Evolutionary conservation across 2,113 vertebrate species (phyloP), one percentile per base, ranked within the genome.

Genomic region (Ctenodactylus gundi): DNA sequence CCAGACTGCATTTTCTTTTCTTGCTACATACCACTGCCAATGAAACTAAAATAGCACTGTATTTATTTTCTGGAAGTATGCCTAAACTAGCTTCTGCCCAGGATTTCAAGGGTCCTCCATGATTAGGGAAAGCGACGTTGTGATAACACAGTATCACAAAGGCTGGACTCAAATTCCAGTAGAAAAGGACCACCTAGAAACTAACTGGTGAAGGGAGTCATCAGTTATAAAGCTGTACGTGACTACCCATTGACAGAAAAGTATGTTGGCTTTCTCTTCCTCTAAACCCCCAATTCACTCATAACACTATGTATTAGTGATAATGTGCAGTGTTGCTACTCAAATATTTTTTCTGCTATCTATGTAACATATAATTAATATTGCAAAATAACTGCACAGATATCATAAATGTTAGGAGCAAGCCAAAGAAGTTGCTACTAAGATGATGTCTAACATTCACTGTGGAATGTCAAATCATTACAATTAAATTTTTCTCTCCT

Each of bases 1-100:
- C 41, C 53, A 72, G 25, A 64, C 25, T 64, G 57, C 7, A 36
- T 44, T 55, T 62, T 21, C 58, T 29, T 31, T 85, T 88, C 46
- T 85, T 75, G 44, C 14, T 68, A 34, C 62, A 82, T 51, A 68
- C 60, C 49, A 58, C 41, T 31, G 83, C 53, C 67, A 85, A 25
- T 31, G 53, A 60, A 82, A 94, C 84, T 87, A 90, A 93, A 93
- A 91, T 51, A 82, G 77, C 53, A 27, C 39, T n/a, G 17, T 10
- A 3, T 68, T 82, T 88, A 36, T 55, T 78, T 85, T 91, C 70
- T 77, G 80, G 62, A 95, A 78, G n/a, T 68, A 72, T 65, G 49
- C 49, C 82, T 88, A 88, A 55, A 82, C 55, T 20, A 62, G 58
- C 18, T 72, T 85, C 68, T 94, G 29, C 41, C 73, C n/a, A 80